A percentile compares a stretch with the other conserved stretches of the same genome.
Evolutionary conservation across 2,797 vertebrate genomes (phyloP).

Genomic region (Melopsittacus undulatus): DNA sequence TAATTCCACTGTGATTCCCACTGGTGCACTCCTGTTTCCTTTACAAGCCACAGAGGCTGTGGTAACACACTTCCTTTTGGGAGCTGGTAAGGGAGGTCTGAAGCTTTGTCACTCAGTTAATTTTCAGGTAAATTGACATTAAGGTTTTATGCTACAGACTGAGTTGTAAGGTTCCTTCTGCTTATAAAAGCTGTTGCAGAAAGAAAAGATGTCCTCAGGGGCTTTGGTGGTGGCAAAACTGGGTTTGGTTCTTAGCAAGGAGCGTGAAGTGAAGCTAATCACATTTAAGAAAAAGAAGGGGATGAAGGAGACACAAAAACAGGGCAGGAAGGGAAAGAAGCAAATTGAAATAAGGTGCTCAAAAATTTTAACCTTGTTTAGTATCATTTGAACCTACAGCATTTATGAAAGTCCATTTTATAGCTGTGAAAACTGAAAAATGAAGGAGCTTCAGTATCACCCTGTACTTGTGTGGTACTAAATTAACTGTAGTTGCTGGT

Average conservation of each 20-base stretch:
- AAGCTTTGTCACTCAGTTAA: neutral
- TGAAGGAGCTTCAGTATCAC: neutral
- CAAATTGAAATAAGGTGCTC: neutral
- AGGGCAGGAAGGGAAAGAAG: neutral
- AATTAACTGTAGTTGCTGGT: neutral
- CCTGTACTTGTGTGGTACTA: neutral
- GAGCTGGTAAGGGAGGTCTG: neutral
- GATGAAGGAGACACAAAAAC: neutral
- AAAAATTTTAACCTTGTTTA: neutral
- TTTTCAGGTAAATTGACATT: neutral
- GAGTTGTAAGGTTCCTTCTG: neutral
- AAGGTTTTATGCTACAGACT: neutral
- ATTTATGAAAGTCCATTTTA: neutral
- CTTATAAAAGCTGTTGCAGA: neutral
- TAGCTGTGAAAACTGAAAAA: neutral
- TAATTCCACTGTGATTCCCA: neutral
- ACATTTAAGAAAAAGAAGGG: neutral
- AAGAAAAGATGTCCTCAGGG: neutral
- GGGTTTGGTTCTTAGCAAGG: neutral
- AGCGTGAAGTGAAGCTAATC: neutral
- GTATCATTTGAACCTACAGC: neutral
- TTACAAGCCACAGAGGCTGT: neutral
- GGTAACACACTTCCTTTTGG: neutral
- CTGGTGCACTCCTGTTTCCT: neutral
- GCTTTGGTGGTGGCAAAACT: neutral